Percentiles rank a stretch among this genome's conserved stretches.
These are phyloP conservation scores for Pseudachorutes palmiensis DNA, from an alignment of 1,140 invertebrate species.

Conservation along the genomic window DNA sequence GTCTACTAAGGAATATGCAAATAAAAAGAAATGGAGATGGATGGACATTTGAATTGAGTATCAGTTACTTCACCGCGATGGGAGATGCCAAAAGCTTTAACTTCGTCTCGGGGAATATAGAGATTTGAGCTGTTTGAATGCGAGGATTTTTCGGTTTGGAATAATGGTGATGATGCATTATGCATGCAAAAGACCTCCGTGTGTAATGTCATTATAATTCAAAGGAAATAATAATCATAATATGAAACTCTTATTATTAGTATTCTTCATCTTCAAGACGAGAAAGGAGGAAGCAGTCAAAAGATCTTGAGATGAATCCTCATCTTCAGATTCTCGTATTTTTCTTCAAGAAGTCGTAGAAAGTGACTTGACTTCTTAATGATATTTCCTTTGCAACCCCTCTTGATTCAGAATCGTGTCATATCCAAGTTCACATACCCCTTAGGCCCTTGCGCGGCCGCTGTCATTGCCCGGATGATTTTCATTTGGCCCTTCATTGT, in stretches of 20 bases:
- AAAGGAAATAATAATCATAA: constrained; percentile 5
- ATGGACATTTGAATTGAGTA: constrained; percentile 31
- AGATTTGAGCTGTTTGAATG: too few relatives aligned
- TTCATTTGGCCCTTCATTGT: too few relatives aligned
- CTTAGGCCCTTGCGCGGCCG: too few relatives aligned
- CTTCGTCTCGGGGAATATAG: too few relatives aligned
- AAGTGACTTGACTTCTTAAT: neutral
- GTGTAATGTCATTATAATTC: constrained; percentile 5
- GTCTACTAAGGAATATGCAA: too few relatives aligned
- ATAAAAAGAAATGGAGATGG: constrained; percentile 28
- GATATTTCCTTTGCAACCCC: too few relatives aligned
- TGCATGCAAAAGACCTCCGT: neutral
- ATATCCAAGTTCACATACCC: too few relatives aligned
- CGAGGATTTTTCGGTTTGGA: too few relatives aligned
- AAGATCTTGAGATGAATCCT: neutral
- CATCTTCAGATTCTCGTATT: neutral
- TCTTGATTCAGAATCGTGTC: too few relatives aligned
- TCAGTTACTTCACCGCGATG: too few relatives aligned
- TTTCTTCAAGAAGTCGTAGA: neutral
- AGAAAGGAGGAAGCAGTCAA: neutral
- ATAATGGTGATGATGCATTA: neutral
- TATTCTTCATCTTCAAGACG: neutral
- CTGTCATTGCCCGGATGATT: too few relatives aligned
- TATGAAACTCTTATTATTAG: constrained; percentile 4
- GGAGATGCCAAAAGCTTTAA: too few relatives aligned